phyloP scores from a whole-genome alignment of 2,888 invertebrate genomes.

The Colletes collaris region DNA sequence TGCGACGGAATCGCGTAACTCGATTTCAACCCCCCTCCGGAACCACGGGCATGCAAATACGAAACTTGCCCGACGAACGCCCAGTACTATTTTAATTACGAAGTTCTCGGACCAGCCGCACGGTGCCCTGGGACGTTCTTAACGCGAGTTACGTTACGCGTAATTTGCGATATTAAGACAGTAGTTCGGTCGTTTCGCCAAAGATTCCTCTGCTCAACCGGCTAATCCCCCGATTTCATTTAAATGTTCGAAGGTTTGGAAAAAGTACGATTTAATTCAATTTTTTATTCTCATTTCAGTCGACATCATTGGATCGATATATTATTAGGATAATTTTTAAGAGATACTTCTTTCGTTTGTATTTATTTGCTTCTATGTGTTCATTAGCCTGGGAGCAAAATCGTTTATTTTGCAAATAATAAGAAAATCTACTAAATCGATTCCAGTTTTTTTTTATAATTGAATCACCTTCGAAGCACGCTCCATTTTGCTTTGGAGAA shows the following conservation, averaged over 20 bases:
- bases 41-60: constrained; percentile 60
- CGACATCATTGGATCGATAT: too few relatives aligned
- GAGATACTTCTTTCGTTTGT: too few relatives aligned
- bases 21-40: constrained; percentile 53
- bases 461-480: too few relatives aligned
- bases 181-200: neutral
- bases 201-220: neutral
- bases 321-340: too few relatives aligned
- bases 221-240: constrained; percentile 14
- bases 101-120: constrained; percentile 8
- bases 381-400: too few relatives aligned
- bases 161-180: constrained; percentile 38
- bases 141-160: constrained; percentile 14
- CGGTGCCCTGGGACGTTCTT: constrained; percentile 12
- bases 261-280: neutral
- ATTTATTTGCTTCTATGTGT: too few relatives aligned
- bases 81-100: constrained; percentile 59
- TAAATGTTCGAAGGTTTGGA: neutral
- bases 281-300: neutral
- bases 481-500: too few relatives aligned
- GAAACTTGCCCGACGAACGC: constrained; percentile 41
- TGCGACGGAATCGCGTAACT: constrained; percentile 51
- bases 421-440: too few relatives aligned
- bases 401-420: too few relatives aligned
- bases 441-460: too few relatives aligned